A percentile compares a stretch with the other conserved stretches of the same genome.
Conservation (phyloP, 2,113 vertebrate species). For the Aix galericulata region DNA sequence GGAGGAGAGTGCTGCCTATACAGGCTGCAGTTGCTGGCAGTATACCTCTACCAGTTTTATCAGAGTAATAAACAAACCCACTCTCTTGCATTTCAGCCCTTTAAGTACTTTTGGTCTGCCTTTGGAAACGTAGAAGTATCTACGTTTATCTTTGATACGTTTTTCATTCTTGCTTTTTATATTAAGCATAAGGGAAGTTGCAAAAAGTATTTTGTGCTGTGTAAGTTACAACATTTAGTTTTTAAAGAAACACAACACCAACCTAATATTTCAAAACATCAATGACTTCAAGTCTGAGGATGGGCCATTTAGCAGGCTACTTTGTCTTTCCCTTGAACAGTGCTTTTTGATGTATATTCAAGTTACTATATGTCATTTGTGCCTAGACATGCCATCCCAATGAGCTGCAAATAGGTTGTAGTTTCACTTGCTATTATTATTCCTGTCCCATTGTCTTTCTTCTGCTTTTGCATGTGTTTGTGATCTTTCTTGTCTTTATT, state of each 20-base stretch:
- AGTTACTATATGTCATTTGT: background rate
- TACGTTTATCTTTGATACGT: background rate
- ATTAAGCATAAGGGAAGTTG: background rate
- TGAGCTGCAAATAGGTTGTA: background rate
- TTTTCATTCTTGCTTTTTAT: background rate
- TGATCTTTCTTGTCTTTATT: background rate
- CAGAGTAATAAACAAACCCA: background rate
- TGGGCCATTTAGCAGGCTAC: background rate
- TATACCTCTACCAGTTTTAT: background rate
- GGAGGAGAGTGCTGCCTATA: background rate
- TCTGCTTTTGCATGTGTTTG: background rate
- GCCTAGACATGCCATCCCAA: background rate
- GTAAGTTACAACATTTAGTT: background rate
- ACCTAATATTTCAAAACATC: background rate
- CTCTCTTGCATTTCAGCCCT: background rate
- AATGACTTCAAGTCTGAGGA: background rate
- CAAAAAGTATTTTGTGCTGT: background rate
- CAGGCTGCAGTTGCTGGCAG: background rate
- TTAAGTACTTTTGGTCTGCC: background rate
- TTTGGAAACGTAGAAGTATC: background rate
- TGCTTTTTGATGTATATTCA: background rate
- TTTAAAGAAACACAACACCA: background rate
- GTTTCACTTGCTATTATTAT: background rate
- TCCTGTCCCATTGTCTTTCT: background rate
- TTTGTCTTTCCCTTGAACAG: background rate